Conservation (phyloP, 1,140 invertebrate genomes). For the Thaumetopoea pityocampa region DNA sequence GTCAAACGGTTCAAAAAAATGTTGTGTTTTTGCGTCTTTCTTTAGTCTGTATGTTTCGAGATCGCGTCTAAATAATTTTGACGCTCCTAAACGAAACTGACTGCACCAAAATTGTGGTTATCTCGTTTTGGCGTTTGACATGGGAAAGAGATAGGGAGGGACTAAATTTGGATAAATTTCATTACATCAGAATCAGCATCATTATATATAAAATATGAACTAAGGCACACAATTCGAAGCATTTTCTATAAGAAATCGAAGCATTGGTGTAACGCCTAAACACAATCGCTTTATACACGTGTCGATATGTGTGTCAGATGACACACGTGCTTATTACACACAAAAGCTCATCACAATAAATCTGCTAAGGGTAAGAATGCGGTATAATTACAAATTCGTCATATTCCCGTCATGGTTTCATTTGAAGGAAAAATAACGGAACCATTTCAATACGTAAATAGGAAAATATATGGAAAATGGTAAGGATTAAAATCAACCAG, state of each 20-base stretch:
- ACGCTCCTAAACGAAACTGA: no score
- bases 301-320: constrained; percentile 4
- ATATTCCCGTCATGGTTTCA: constrained; percentile 4
- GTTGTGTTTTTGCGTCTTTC: no score
- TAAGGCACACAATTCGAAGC: constrained; percentile 16
- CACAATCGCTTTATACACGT: constrained; percentile 8
- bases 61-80: no score
- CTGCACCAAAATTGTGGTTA: no score
- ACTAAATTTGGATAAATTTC: no score
- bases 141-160: no score
- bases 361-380: constrained; percentile 12
- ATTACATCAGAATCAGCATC: no score
- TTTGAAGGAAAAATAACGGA: constrained; percentile 8
- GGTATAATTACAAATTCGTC: constrained; percentile 3
- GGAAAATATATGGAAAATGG: constrained; percentile 5
- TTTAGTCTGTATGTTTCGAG: no score
- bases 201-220: constrained; percentile 5
- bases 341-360: constrained; percentile 17
- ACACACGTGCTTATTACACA: constrained; percentile 5
- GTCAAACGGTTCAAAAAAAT: no score
- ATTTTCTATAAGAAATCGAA: constrained; percentile 12
- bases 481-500: constrained; percentile 10
- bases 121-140: no score
- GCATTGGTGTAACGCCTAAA: constrained; percentile 13
- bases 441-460: constrained; percentile 5